Base-by-base conservation (phyloP, 2,797 vertebrate genomes). In the Oceanodroma leucorhoa region DNA sequence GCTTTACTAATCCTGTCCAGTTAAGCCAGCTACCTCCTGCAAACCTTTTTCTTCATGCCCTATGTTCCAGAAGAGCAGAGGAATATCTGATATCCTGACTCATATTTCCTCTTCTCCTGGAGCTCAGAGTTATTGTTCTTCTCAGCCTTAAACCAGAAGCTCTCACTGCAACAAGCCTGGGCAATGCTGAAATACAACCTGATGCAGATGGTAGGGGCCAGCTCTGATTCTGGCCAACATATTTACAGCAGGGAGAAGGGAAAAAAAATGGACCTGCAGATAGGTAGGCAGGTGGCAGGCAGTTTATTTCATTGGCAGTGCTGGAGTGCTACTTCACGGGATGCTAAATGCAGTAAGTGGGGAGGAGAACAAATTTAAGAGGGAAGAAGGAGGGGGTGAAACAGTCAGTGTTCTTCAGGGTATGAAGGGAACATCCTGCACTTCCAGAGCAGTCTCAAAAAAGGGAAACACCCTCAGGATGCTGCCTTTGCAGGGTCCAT, bases 221-320 rank as follows among this genome's bases (percentile, higher is more conserved):
- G 50, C 61, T 81, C 87, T 95, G 76, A 58, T 67, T 91, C 72
- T 80, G 94, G 78, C 82, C 84, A 95, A 77, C 26, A 43, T 78
- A 77, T 94, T 92, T 91, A 92, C 67, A 76, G 50, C 38, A 65
- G 69, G 38, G 48, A 87, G 69, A 91, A 93, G 17, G 26, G 10
- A 2, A n/a, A 78, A 93, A 85, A 96, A 85, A 92, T 60, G 48
- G 67, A 93, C 90, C 83, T 92, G 83, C 43, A 93, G 86, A 73
- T 53, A 96, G 90, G 93, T 93, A 95, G 77, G 93, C 92, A 97
- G 94, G 95, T 95, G 94, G 92, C 81, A 85, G 94, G 86, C 90
- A 89, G 88, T 95, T 96, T 95, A 94, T 96, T 94, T 95, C 17
- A 1, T 19, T 95, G 92, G 90, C 92, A 90, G 60, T 73, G 53